phyloP scores from a whole-genome alignment of 2,888 invertebrate species.

The Acronicta alni region DNA sequence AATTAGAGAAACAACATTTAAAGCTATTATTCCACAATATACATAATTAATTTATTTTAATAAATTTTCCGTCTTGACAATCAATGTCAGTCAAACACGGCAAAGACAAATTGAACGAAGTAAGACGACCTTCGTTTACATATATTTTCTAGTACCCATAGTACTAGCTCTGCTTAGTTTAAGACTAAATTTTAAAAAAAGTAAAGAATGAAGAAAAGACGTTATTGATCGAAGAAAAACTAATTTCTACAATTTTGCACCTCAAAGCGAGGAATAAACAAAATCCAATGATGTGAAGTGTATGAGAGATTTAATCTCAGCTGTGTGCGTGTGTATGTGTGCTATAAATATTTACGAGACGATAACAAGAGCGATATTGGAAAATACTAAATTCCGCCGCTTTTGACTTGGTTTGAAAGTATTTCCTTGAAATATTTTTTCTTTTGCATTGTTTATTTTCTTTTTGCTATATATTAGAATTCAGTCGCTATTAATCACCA shows the following conservation, averaged over 20 bases:
- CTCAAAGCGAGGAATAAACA: conserved; percentile 46
- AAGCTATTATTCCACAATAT: too few species aligned
- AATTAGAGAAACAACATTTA: too few species aligned
- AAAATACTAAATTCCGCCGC: conserved; percentile 53
- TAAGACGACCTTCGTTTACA: too few species aligned
- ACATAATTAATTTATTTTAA: too few species aligned
- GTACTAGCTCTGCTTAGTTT: too few species aligned
- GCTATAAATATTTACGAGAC: conserved; percentile 75
- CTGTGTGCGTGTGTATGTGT: conserved; percentile 42
- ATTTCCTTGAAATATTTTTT: conserved; percentile 14
- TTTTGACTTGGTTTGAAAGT: conserved; percentile 27
- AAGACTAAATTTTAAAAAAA: too few species aligned
- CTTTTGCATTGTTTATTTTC: neutral
- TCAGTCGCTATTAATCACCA: too few species aligned
- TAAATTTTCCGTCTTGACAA: too few species aligned
- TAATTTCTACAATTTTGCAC: conserved; percentile 41
- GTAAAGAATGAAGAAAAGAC: neutral
- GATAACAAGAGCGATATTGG: conserved; percentile 57
- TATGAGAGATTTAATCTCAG: conserved; percentile 66
- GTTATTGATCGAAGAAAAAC: conserved; percentile 3
- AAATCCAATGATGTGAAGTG: conserved; percentile 58
- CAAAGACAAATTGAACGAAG: too few species aligned
- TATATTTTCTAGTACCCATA: too few species aligned
- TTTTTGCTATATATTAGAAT: too few species aligned
- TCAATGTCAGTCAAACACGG: too few species aligned